Conservation (phyloP, 1,140 invertebrate genomes). For the Plectus sambesii region DNA sequence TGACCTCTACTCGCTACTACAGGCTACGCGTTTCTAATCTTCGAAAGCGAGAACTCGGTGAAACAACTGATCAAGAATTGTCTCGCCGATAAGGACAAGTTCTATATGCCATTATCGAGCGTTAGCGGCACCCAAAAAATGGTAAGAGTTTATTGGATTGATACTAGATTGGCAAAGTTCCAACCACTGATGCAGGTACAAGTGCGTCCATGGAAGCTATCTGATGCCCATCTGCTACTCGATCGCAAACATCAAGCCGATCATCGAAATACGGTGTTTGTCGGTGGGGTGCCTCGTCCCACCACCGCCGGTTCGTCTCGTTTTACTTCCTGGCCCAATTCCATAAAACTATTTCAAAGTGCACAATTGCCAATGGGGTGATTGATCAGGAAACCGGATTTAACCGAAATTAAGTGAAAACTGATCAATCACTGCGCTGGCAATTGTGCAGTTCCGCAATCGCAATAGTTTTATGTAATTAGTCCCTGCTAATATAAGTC, state of each 20-base stretch:
- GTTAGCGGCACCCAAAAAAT: slow-evolving; percentile 99
- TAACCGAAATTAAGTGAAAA: no score
- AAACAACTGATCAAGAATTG: slow-evolving; percentile 92
- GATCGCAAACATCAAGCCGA: slow-evolving; percentile 93
- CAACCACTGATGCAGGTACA: slow-evolving; percentile 67
- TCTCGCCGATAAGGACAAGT: slow-evolving; percentile 88
- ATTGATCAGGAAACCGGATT: no score
- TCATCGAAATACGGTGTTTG: slow-evolving; percentile 95
- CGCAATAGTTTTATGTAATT: no score
- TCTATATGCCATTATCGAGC: slow-evolving; percentile 93
- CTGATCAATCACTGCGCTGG: no score
- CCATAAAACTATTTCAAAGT: no score
- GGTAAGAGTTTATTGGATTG: slow-evolving; percentile 44
- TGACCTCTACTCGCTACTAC: no score
- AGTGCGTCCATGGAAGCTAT: slow-evolving; percentile 92
- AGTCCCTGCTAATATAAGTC: no score
- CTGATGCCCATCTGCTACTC: slow-evolving; percentile 93
- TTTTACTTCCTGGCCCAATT: slow-evolving; percentile 1
- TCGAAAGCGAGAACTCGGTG: slow-evolving; percentile 88
- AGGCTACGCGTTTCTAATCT: slow-evolving; percentile 57
- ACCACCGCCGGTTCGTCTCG: slow-evolving; percentile 71
- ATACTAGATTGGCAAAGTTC: slow-evolving; percentile 12
- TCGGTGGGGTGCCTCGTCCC: slow-evolving; percentile 94
- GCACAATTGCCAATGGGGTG: no score
- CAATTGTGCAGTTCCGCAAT: no score